Evolutionary conservation across 2,113 vertebrate genomes (phyloP).

Genomic region (Atrichornis clamosus): DNA sequence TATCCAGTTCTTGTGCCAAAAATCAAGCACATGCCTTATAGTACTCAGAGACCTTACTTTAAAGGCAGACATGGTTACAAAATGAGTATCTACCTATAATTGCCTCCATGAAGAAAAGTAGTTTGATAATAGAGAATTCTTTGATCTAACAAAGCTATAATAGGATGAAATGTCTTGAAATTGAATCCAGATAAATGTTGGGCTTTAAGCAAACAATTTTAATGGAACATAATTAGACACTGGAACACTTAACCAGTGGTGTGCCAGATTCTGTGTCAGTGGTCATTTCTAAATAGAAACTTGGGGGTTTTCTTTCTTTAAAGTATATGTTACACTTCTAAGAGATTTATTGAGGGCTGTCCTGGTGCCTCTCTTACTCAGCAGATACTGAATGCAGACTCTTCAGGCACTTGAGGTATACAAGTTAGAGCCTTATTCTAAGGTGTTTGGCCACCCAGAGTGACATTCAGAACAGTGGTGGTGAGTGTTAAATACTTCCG

Average conservation of each 20-base stretch:
- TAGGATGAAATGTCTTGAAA: slow-evolving; percentile 1
- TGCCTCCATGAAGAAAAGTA: slow-evolving; percentile 1
- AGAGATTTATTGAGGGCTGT: not conserved
- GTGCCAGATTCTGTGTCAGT: not conserved
- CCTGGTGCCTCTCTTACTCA: not conserved
- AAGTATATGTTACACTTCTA: not conserved
- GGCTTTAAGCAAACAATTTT: slow-evolving; percentile 3
- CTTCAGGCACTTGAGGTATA: not conserved
- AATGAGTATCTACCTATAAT: slow-evolving; percentile 26
- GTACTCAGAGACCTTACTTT: not conserved
- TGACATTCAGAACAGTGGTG: not conserved
- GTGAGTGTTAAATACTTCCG: fast-evolving
- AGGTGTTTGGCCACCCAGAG: not conserved
- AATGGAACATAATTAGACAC: not conserved
- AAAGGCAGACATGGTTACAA: not conserved
- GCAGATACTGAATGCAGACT: not conserved
- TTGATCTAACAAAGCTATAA: slow-evolving; percentile 16
- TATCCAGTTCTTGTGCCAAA: slow-evolving; percentile 25
- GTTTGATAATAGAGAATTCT: slow-evolving; percentile 29
- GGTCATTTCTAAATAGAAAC: not conserved
- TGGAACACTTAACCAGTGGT: not conserved
- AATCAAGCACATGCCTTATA: not conserved
- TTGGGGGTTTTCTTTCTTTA: not conserved
- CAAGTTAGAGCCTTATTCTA: not conserved
- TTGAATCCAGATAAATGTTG: not conserved